phyloP scores from a whole-genome alignment of 2,888 invertebrate species.

The Pasiphila rectangulata region DNA sequence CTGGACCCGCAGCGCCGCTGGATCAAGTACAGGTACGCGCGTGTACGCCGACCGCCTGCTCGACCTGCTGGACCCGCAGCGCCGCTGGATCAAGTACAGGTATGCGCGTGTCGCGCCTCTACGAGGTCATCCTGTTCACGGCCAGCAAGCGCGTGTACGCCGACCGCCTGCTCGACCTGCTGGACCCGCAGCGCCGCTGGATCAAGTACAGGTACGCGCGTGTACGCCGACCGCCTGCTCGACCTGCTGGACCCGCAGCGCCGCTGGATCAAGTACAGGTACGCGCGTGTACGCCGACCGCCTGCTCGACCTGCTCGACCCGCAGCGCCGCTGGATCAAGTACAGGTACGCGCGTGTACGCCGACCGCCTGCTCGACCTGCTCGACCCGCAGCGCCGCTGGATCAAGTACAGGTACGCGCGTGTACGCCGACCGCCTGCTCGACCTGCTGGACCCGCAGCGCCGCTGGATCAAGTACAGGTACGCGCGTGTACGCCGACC shows the following conservation, averaged over 20 bases:
- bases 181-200: conserved; percentile 94
- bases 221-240: conserved; percentile 95
- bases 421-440: conserved; percentile 96
- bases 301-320: conserved; percentile 94
- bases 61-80: conserved; percentile 93
- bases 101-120: conserved; percentile 90
- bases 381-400: conserved; percentile 93
- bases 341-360: conserved; percentile 97
- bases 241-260: conserved; percentile 94
- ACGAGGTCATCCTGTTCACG: conserved; percentile 97
- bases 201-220: too few relatives aligned
- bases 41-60: conserved; percentile 96
- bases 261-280: too few relatives aligned
- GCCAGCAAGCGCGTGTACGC: conserved; percentile 98
- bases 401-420: too few relatives aligned
- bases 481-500: conserved; percentile 96
- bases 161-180: conserved; percentile 93
- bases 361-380: conserved; percentile 94
- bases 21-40: too few relatives aligned
- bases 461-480: too few relatives aligned
- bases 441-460: conserved; percentile 93
- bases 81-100: too few relatives aligned
- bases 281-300: conserved; percentile 97
- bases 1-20: conserved; percentile 93
- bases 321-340: conserved; percentile 90